Percentiles rank a stretch among this genome's conserved stretches.
Conservation (phyloP, 2,797 vertebrate genomes). For the Podarcis siculus region DNA sequence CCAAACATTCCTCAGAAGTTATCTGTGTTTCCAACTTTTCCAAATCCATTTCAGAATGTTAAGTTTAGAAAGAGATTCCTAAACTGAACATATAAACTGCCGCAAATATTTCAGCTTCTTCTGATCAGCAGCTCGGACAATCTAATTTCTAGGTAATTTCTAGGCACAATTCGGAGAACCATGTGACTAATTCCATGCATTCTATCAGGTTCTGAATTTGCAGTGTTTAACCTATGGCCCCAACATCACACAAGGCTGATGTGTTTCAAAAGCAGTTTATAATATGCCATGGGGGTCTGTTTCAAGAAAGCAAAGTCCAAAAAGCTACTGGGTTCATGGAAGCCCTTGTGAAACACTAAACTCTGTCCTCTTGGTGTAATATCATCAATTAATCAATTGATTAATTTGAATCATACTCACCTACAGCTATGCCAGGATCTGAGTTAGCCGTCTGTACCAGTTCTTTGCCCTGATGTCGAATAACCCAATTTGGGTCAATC, state of each 20-base stretch:
- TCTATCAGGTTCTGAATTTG: neutral
- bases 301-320: neutral
- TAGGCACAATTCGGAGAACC: neutral
- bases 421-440: slow-evolving; percentile 96
- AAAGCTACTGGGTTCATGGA: neutral
- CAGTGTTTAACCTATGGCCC: neutral
- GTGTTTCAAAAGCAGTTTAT: neutral
- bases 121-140: neutral
- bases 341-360: neutral
- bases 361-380: neutral
- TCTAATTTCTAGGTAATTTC: no score
- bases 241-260: neutral
- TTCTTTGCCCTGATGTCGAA: slow-evolving; percentile 97
- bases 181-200: neutral
- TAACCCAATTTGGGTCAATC: slow-evolving; percentile 99
- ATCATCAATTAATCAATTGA: neutral
- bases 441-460: slow-evolving; percentile 98
- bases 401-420: slow-evolving; percentile 77
- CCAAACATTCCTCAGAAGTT: neutral
- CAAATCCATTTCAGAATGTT: neutral
- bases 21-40: neutral
- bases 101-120: neutral
- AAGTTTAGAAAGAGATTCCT: neutral
- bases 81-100: neutral
- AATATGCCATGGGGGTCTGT: neutral